phyloP scores from a whole-genome alignment of 2,888 invertebrate genomes.

The Netelia inedita region DNA sequence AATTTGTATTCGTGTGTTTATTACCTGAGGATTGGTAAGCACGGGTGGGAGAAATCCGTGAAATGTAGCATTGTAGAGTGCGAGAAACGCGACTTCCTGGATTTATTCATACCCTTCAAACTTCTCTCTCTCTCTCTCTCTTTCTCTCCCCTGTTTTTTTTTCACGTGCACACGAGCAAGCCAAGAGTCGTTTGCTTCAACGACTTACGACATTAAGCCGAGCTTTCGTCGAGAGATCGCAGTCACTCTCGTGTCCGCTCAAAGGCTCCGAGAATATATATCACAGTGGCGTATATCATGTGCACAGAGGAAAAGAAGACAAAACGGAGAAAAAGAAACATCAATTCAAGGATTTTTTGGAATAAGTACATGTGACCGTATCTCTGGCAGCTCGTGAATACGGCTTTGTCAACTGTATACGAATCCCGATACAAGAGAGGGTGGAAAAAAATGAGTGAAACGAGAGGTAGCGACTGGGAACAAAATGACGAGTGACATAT shows the following conservation, averaged over 20 bases:
- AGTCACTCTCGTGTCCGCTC: conserved; percentile 36
- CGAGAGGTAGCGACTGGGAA: neutral
- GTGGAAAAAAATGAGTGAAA: conserved; percentile 3
- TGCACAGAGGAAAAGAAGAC: conserved; percentile 21
- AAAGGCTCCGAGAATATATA: conserved; percentile 49
- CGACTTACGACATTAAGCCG: conserved; percentile 73
- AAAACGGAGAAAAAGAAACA: conserved; percentile 1
- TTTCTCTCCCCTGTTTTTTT: neutral
- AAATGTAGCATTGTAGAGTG: neutral
- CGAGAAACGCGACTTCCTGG: conserved; percentile 5
- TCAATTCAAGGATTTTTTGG: conserved; percentile 32
- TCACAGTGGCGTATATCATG: conserved; percentile 27
- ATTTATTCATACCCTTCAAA: conserved; percentile 13
- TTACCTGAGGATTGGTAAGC: neutral
- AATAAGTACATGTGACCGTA: conserved; percentile 53
- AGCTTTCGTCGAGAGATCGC: conserved; percentile 64
- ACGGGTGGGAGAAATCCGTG: neutral
- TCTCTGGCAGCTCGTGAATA: conserved; percentile 13
- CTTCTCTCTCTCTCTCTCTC: conserved; percentile 25
- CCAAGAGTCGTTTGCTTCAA: conserved; percentile 69
- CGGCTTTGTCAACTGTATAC: neutral
- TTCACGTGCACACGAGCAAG: neutral
- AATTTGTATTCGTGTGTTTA: neutral
- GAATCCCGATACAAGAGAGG: conserved; percentile 3
- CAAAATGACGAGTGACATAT: neutral